Base-by-base conservation (phyloP, 2,113 vertebrate species). In the Garra rufa region DNA sequence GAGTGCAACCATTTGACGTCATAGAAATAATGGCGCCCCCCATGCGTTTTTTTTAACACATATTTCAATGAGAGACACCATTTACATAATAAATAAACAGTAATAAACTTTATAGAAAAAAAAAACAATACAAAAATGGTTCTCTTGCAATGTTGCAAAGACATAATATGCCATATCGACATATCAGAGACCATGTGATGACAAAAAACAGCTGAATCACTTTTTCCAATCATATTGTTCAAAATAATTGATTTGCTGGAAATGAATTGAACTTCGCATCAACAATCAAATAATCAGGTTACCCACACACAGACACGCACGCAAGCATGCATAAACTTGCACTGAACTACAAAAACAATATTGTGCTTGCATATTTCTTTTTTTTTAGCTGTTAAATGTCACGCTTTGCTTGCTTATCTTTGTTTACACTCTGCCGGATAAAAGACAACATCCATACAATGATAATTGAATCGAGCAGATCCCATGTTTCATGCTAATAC, bases 401-500 rank as follows among this genome's bases (percentile, higher is more conserved):
- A 82, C 30, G 63, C 63, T 70, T 55, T 52, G 46, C 41, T 48
- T 67, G 59, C 65, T 81, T 82, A 82, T 82, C 80, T 38, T 82
- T 82, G 65, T 82, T 82, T 70, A 82, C 80, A 71, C 65, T 38
- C 65, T 52, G 63, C 19, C 8, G 30, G 80, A 82, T 82, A 82
- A 82, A 82, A 82, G 80, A 82, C 80, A 82, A 82, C 79, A 82
- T 52, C 28, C 46, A 69, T 65, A 52, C 63, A 11, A 82, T 30
- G 80, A 82, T 82, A 82, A 82, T 82, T 82, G 80, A 82, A 82
- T 71, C 21, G 28, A 69, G 48, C 65, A 55, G 65, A 82, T 82
- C 63, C 63, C 46, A 82, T 82, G 80, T 82, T 82, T 70, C 80
- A 52, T 82, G 65, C 65, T 82, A 82, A 70, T 82, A 70, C 80